Conservation (phyloP, 2,113 vertebrate genomes). For the Antechinus flavipes region DNA sequence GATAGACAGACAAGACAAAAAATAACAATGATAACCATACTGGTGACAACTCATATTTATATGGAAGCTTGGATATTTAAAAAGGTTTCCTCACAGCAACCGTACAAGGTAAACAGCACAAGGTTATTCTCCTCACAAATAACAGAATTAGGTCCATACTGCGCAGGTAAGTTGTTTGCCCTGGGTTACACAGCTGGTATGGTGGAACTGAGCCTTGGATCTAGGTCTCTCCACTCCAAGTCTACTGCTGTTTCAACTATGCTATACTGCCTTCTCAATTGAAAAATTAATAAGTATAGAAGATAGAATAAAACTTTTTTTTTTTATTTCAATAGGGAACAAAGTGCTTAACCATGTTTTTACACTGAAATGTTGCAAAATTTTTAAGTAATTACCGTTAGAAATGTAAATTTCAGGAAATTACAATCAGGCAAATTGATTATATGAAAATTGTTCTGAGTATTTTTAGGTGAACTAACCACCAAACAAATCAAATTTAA, state of each 20-base stretch:
- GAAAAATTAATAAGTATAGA: not conserved
- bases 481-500: constrained; percentile 20
- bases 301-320: constrained; percentile 6
- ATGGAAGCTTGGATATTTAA: not conserved
- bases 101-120: not conserved
- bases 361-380: constrained; percentile 7
- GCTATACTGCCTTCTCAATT: not conserved
- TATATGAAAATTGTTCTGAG: not conserved
- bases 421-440: not conserved
- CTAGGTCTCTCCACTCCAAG: not conserved
- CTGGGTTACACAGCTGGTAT: not conserved
- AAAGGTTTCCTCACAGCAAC: not conserved
- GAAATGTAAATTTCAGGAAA: not conserved
- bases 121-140: not conserved
- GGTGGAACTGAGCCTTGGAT: not conserved
- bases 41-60: not conserved
- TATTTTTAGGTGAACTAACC: not conserved
- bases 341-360: constrained; percentile 46
- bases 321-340: constrained; percentile 1
- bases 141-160: not conserved
- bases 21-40: not conserved
- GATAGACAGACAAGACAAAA: too few species aligned
- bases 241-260: not conserved
- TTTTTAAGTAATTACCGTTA: not conserved
- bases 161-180: not conserved